phyloP scores from a whole-genome alignment of 2,113 vertebrate genomes.

The Silurus glanis region DNA sequence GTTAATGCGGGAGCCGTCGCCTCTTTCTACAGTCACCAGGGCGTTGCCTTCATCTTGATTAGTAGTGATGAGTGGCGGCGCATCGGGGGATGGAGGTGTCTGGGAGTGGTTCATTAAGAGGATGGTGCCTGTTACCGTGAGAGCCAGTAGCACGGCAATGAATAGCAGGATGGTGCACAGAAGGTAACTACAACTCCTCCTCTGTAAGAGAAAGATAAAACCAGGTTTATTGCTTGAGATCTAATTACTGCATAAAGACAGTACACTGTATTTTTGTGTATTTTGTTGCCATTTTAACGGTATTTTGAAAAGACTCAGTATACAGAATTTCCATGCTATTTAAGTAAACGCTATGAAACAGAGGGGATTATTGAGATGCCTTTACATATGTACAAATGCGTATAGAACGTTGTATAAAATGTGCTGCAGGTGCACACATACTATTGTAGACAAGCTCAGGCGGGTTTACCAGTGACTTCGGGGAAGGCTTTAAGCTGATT shows the following conservation, averaged over 20 bases:
- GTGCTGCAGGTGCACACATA: constrained; percentile 15
- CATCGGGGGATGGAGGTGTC: constrained; percentile 63
- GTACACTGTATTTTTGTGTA: not conserved
- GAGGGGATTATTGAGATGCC: not conserved
- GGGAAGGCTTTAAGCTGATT: constrained; percentile 43
- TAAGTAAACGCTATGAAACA: not conserved
- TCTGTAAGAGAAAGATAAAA: constrained; percentile 70
- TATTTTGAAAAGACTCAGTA: not conserved
- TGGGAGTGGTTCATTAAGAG: constrained; percentile 91
- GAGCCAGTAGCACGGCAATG: constrained; percentile 77
- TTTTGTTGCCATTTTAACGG: not conserved
- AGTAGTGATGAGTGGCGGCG: constrained; percentile 82
- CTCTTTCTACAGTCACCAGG: constrained; percentile 85
- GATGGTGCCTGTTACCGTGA: constrained; percentile 73
- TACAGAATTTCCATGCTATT: not conserved
- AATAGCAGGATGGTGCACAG: constrained; percentile 87
- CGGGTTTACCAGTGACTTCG: constrained; percentile 14
- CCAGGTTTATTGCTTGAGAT: constrained; percentile 26
- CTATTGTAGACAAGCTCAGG: not conserved
- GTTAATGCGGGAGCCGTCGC: constrained; percentile 84
- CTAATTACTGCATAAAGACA: constrained; percentile 20
- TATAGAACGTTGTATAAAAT: constrained; percentile 13
- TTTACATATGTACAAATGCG: not conserved
- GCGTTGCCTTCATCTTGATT: constrained; percentile 81
- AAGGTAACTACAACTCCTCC: constrained; percentile 87